Percentiles rank a stretch among this genome's conserved stretches.
Evolutionary conservation across 2,113 vertebrate species (phyloP).

Genomic region (Odontophorus gujanensis): DNA sequence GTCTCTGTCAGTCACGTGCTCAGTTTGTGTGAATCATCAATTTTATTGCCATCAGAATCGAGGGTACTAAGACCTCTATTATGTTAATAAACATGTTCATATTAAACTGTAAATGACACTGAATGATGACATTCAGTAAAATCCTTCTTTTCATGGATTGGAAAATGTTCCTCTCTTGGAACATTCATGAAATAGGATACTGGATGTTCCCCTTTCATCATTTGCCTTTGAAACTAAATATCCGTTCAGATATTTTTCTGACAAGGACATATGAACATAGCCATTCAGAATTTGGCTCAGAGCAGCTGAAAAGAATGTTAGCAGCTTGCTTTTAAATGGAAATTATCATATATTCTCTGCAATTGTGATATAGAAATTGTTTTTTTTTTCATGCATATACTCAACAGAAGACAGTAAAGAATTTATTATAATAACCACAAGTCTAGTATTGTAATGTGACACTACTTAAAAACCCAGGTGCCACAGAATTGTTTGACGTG

Average conservation of each 20-base stretch:
- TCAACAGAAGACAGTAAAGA: background rate
- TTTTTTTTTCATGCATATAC: background rate
- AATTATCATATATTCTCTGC: background rate
- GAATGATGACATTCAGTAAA: background rate
- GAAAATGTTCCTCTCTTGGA: background rate
- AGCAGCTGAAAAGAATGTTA: background rate
- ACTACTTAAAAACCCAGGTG: background rate
- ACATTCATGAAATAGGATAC: background rate
- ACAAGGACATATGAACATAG: background rate
- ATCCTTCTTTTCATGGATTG: background rate
- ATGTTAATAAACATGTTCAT: background rate
- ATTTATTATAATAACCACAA: background rate
- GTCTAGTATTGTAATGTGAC: background rate
- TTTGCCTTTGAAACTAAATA: background rate
- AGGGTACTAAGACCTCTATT: background rate
- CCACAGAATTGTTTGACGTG: background rate
- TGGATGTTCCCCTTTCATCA: background rate
- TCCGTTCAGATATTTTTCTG: background rate
- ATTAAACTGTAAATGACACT: background rate
- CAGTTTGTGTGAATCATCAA: background rate
- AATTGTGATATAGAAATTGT: background rate
- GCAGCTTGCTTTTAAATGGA: slow-evolving; percentile 31
- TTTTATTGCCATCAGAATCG: background rate
- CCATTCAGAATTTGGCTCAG: background rate
- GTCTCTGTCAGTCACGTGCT: rapidly evolving